Percentiles rank a stretch among this genome's conserved stretches.
These are phyloP conservation scores for Leptinotarsa tumamoca DNA, from an alignment of 2,888 invertebrate genomes.

Conservation along the genomic window DNA sequence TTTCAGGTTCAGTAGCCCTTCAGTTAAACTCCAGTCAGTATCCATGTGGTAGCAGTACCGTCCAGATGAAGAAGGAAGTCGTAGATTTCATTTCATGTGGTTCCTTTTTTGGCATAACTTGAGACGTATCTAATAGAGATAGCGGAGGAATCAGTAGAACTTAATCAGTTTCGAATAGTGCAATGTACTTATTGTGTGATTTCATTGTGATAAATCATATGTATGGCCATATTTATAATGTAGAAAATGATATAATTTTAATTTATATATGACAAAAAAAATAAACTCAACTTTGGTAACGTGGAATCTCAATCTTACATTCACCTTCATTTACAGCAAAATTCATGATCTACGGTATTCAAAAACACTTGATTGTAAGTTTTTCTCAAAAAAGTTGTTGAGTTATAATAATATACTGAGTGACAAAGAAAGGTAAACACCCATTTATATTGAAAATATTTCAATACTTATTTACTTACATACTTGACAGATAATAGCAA, in stretches of 20 bases:
- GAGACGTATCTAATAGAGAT: neutral
- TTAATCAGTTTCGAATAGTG: conserved; percentile 47
- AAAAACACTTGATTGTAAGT: too few relatives aligned
- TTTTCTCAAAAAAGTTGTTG: too few relatives aligned
- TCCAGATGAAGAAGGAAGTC: conserved; percentile 17
- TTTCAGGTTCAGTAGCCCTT: conserved; percentile 31
- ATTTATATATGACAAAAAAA: conserved; percentile 37
- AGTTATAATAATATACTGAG: too few relatives aligned
- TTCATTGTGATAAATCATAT: conserved; percentile 61
- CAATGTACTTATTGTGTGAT: conserved; percentile 61
- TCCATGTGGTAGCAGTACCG: conserved; percentile 44
- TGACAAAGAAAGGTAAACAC: too few relatives aligned
- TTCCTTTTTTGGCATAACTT: neutral
- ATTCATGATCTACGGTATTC: too few relatives aligned
- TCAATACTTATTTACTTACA: too few relatives aligned
- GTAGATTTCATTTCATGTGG: neutral
- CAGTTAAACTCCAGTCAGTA: conserved; percentile 42
- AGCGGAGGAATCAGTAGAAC: neutral
- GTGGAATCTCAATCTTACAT: neutral
- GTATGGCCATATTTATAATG: conserved; percentile 52
- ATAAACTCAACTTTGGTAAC: conserved; percentile 15
- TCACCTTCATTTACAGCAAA: too few relatives aligned
- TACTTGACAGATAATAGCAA: too few relatives aligned
- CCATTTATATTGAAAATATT: too few relatives aligned
- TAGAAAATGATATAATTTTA: conserved; percentile 42